These are phyloP conservation scores for Aplochiton taeniatus DNA, from an alignment of 2,797 vertebrate genomes.

Conservation along the genomic window DNA sequence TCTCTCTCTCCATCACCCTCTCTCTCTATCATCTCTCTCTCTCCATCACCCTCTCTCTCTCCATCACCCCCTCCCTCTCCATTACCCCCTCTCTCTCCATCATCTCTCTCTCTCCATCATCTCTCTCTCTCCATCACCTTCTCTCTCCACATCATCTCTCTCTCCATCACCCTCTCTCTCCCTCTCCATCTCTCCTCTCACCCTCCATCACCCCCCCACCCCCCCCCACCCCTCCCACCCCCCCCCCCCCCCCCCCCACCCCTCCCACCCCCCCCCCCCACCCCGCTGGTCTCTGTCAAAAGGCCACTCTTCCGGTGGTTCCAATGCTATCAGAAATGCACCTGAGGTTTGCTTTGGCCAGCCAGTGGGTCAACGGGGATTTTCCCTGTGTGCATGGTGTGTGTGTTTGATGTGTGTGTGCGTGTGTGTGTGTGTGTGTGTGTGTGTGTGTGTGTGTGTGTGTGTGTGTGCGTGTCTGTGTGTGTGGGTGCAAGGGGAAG, in stretches of 20 bases:
- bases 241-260: too few relatives aligned
- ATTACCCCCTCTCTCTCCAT: too few relatives aligned
- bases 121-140: too few relatives aligned
- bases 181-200: too few relatives aligned
- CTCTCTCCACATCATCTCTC: too few relatives aligned
- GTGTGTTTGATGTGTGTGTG: conserved; percentile 7
- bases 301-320: too few relatives aligned
- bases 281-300: too few relatives aligned
- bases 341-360: too few relatives aligned
- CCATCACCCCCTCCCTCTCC: conserved; percentile 13
- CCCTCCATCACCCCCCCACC: too few relatives aligned
- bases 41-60: not conserved
- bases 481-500: not conserved
- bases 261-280: conserved; percentile 15
- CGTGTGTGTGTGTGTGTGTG: conserved; percentile 1
- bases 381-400: conserved; percentile 46
- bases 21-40: conserved; percentile 4
- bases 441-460: not conserved
- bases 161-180: too few relatives aligned
- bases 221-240: too few relatives aligned
- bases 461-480: not conserved
- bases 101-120: conserved; percentile 44
- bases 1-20: not conserved
- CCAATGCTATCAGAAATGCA: not conserved
- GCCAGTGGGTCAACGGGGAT: not conserved